A percentile compares a stretch with the other conserved stretches of the same genome.
phyloP scores from a whole-genome alignment of 2,888 invertebrate species.

The Geotrupes spiniger region DNA sequence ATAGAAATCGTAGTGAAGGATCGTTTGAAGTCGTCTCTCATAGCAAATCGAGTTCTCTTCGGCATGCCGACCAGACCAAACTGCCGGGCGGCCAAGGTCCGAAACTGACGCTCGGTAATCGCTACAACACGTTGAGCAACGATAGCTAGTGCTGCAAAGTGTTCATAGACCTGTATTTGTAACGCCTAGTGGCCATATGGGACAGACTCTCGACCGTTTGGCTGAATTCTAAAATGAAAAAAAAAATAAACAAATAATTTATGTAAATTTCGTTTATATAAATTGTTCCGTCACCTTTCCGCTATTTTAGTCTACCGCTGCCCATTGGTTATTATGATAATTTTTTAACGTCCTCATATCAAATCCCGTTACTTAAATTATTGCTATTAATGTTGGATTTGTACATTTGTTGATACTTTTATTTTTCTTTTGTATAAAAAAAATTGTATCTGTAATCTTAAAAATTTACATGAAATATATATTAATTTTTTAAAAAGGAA shows the following conservation, averaged over 20 bases:
- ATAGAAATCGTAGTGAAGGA: constrained; percentile 54
- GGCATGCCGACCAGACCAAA: constrained; percentile 52
- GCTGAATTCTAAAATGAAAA: constrained; percentile 14
- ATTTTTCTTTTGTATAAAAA: constrained; percentile 6
- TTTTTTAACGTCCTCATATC: constrained; percentile 9
- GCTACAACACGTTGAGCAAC: constrained; percentile 60
- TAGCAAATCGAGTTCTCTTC: constrained; percentile 52
- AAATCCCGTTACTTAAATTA: constrained; percentile 8
- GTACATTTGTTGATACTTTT: constrained; percentile 15
- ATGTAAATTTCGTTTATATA: constrained; percentile 15
- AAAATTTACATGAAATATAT: too few relatives aligned
- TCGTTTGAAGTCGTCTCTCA: constrained; percentile 60
- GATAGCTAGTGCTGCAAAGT: constrained; percentile 51
- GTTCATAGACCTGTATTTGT: constrained; percentile 28
- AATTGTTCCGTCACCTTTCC: constrained; percentile 12
- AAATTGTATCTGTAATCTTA: too few relatives aligned
- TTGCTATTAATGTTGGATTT: constrained; percentile 6
- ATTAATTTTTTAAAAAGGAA: background rate
- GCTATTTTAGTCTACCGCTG: background rate
- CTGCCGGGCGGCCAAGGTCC: constrained; percentile 53
- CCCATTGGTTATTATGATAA: too few relatives aligned
- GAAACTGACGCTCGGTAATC: constrained; percentile 61
- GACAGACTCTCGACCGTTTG: constrained; percentile 27
- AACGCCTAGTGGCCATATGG: constrained; percentile 34
- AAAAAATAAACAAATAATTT: constrained; percentile 14